These are phyloP conservation scores for Falco biarmicus DNA, from an alignment of 2,797 vertebrate genomes.

Conservation along the genomic window DNA sequence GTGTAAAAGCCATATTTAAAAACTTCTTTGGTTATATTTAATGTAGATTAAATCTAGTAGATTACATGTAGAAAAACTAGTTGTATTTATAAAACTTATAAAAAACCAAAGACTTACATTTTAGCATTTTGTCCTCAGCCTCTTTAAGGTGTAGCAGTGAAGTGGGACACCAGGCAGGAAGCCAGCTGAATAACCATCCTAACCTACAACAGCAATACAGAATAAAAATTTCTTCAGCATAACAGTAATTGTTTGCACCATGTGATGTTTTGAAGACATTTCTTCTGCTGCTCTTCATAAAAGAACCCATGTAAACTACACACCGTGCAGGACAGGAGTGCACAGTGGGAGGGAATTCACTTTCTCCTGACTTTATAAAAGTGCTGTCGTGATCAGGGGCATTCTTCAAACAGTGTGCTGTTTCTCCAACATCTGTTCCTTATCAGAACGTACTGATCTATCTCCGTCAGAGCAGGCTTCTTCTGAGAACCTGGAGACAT, in stretches of 20 bases:
- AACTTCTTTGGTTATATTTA: background rate
- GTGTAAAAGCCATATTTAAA: background rate
- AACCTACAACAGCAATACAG: slow-evolving; percentile 78
- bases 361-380: background rate
- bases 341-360: background rate
- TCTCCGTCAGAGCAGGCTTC: background rate
- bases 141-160: slow-evolving; percentile 87
- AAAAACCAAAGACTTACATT: slow-evolving; percentile 81
- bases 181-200: slow-evolving; percentile 90
- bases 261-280: background rate
- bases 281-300: background rate
- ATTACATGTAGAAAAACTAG: background rate
- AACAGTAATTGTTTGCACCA: background rate
- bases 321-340: rapidly evolving
- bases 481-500: background rate
- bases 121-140: slow-evolving; percentile 91
- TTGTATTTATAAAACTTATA: background rate
- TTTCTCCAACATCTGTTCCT: background rate
- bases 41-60: background rate
- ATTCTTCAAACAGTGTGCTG: background rate
- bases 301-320: background rate
- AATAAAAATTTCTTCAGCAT: background rate
- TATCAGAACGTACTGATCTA: background rate
- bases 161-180: slow-evolving; percentile 94
- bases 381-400: background rate